A percentile compares a stretch with the other conserved stretches of the same genome.
phyloP scores from a whole-genome alignment of 2,888 invertebrate species.

The Drosophila meridiana region DNA sequence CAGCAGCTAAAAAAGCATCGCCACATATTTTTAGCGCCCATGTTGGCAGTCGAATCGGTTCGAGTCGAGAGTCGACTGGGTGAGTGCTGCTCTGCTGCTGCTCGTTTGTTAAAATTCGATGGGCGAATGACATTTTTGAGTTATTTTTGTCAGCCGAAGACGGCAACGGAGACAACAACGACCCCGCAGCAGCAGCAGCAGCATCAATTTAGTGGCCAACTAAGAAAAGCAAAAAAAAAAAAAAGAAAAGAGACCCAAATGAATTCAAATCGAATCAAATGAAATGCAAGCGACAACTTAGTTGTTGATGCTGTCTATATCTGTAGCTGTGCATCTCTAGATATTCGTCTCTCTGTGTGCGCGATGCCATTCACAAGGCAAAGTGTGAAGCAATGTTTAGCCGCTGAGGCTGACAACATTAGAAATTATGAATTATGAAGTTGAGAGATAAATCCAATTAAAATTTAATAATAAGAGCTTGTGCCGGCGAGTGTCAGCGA shows the following conservation, averaged over 20 bases:
- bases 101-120: constrained; percentile 82
- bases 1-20: constrained; percentile 70
- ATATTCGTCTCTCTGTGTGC: background rate
- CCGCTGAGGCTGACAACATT: constrained; percentile 22
- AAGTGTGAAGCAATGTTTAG: constrained; percentile 42
- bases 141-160: constrained; percentile 76
- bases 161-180: constrained; percentile 47
- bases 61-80: constrained; percentile 1
- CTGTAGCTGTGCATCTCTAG: constrained; percentile 14
- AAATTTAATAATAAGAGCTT: background rate
- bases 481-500: background rate
- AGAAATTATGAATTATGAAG: constrained; percentile 3
- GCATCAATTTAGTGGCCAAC: constrained; percentile 50
- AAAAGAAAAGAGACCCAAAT: constrained; percentile 3
- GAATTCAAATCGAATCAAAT: constrained; percentile 49
- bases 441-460: constrained; percentile 12
- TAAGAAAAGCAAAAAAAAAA: constrained; percentile 6
- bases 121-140: constrained; percentile 83
- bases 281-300: constrained; percentile 70
- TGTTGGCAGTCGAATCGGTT: constrained; percentile 50
- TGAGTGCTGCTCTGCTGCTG: constrained; percentile 19
- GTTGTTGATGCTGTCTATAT: constrained; percentile 59
- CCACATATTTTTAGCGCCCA: constrained; percentile 76
- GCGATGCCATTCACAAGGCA: constrained; percentile 24
- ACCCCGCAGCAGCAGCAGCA: constrained; percentile 32